Evolutionary conservation across 2,888 invertebrate species (phyloP), one percentile per base, ranked within the genome.

Genomic region (Synergus itoensis): DNA sequence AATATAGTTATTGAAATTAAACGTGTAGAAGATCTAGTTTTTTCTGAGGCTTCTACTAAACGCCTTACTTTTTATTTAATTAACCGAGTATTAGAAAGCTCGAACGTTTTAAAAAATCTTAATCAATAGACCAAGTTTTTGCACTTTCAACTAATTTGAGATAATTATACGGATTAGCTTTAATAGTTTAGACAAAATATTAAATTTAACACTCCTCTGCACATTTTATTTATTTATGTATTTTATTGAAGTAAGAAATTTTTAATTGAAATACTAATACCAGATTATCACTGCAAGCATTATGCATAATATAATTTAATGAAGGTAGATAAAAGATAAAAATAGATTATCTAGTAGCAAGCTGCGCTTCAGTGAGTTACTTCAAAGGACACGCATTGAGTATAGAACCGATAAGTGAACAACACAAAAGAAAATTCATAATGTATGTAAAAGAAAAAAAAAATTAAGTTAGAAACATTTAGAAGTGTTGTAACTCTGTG

Each of bases 21-120:
- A 69, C 16, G 16, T 45, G 69, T 9, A 48, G 9, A 48, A 69
- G 28, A 28, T 3, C 69, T 48, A 81, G 82, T 82, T 83, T 84
- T 83, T 84, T 84, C n/a, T 81, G 86, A 83, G 89, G 89, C 82
- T 90, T 90, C 89, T 67, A 77, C 79, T 84, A 84, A 85, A 77
- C 77, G 82, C 78, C 83, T 85, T 85, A 85, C 82, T 84, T 83
- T 80, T 69, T 64, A 79, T 77, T 78, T 84, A 83, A 87, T 81
- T 82, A 79, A 86, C 87, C 87, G 63, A 76, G 77, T 76, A 80
- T 75, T 76, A 43, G 76, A 80, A 80, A 77, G 79, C 78, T 76
- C 75, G 78, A 85, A 82, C 82, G 83, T 78, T 84, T 85, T 84
- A 90, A 90, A 90, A 90, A 90, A 90, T 90, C 88, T 88, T 84